phyloP scores from a whole-genome alignment of 2,888 invertebrate genomes.

The Ectemnius continuus region DNA sequence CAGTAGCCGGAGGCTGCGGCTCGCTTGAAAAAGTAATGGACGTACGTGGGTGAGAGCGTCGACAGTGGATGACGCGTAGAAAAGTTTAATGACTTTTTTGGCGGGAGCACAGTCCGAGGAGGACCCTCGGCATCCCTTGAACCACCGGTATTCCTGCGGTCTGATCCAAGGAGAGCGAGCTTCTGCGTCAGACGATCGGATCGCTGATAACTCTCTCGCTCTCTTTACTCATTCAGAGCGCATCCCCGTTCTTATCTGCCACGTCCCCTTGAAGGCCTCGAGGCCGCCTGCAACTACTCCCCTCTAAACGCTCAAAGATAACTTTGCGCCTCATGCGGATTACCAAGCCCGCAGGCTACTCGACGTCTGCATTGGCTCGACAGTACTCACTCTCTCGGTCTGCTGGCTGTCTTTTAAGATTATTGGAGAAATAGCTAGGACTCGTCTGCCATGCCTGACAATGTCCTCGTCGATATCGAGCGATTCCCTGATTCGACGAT shows the following conservation, averaged over 20 bases:
- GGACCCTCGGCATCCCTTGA: conserved; percentile 1
- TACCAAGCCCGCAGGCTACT: not conserved
- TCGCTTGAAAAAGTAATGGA: conserved; percentile 63
- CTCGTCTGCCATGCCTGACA: not conserved
- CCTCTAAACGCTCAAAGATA: not conserved
- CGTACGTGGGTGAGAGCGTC: too few species aligned
- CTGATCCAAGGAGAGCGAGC: conserved; percentile 55
- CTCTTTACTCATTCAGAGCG: conserved; percentile 43
- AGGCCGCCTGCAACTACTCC: not conserved
- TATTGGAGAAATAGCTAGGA: conserved; percentile 1
- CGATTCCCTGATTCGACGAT: not conserved
- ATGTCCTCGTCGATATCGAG: not conserved
- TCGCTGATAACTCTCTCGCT: conserved; percentile 18
- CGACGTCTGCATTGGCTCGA: not conserved
- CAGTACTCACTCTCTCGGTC: too few species aligned
- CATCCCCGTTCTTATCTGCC: not conserved
- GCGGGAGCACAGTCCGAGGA: conserved; percentile 24
- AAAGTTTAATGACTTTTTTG: conserved; percentile 66
- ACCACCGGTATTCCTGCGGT: conserved; percentile 11
- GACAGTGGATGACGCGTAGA: conserved; percentile 54
- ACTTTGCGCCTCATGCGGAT: conserved; percentile 1
- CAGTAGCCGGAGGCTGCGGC: conserved; percentile 50
- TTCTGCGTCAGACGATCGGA: conserved; percentile 37
- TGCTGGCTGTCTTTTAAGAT: conserved; percentile 4
- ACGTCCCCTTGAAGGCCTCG: too few species aligned